A percentile compares a stretch with the other conserved stretches of the same genome.
phyloP scores from a whole-genome alignment of 2,888 invertebrate genomes.

The Leptogaster cylindrica region DNA sequence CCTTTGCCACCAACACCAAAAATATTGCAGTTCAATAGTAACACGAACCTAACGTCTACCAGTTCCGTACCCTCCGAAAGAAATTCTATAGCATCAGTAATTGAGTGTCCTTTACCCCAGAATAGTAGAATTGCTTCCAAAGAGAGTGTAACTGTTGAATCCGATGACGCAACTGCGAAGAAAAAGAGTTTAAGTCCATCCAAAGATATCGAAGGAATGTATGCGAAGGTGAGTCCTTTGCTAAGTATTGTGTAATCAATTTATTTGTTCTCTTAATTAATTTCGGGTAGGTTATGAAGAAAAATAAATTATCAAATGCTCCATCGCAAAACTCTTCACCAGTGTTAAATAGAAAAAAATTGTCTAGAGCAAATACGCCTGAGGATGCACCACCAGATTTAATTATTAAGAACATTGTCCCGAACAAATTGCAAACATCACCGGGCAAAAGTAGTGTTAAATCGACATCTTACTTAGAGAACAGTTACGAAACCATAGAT shows the following conservation, averaged over 20 bases:
- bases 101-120: slow-evolving; percentile 53
- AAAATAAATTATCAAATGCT: slow-evolving; percentile 59
- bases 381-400: slow-evolving; percentile 37
- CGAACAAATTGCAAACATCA: slow-evolving; percentile 49
- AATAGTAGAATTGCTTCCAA: slow-evolving; percentile 62
- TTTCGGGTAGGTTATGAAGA: slow-evolving; percentile 61
- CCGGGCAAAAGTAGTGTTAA: slow-evolving; percentile 64
- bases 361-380: slow-evolving; percentile 30
- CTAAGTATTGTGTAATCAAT: not conserved
- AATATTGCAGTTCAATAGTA: slow-evolving; percentile 53
- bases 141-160: slow-evolving; percentile 50
- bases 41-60: slow-evolving; percentile 57
- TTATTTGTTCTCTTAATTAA: not conserved
- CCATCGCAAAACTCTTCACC: slow-evolving; percentile 59
- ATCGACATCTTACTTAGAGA: slow-evolving; percentile 56
- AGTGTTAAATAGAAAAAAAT: slow-evolving; percentile 53
- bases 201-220: slow-evolving; percentile 85
- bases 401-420: slow-evolving; percentile 48
- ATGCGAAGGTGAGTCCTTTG: slow-evolving; percentile 83
- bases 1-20: slow-evolving; percentile 82
- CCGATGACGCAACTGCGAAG: slow-evolving; percentile 59
- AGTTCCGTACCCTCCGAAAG: slow-evolving; percentile 53
- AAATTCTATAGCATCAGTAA: slow-evolving; percentile 61
- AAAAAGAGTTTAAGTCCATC: slow-evolving; percentile 66
- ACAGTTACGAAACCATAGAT: slow-evolving; percentile 70